Percentiles rank a stretch among this genome's conserved stretches.
Conservation (phyloP, 2,113 vertebrate genomes). For the Laterallus jamaicensis region DNA sequence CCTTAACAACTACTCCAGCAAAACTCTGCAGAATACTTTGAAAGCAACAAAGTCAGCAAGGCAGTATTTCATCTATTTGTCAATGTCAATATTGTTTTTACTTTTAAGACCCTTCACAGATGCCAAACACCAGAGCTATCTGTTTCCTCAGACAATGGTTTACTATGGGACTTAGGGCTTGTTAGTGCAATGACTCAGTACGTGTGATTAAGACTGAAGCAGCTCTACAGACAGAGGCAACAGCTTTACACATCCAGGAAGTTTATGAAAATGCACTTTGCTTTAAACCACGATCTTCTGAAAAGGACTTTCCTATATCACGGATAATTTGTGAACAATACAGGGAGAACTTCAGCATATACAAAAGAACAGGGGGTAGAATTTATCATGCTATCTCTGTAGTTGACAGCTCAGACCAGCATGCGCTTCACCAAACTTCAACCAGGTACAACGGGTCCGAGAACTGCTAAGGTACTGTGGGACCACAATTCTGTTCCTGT, state of each 20-base stretch:
- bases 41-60: slow-evolving; percentile 54
- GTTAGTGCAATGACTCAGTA: slow-evolving; percentile 15
- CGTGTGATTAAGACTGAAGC: neutral
- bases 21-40: slow-evolving; percentile 51
- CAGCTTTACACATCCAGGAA: neutral
- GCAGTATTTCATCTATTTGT: slow-evolving; percentile 21
- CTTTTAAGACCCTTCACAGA: neutral
- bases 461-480: neutral
- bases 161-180: neutral
- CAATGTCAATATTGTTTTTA: slow-evolving; percentile 37
- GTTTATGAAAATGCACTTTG: neutral
- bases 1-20: neutral
- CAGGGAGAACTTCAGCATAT: neutral
- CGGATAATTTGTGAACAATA: neutral
- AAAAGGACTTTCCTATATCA: neutral
- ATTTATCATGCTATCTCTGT: neutral
- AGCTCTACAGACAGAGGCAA: neutral
- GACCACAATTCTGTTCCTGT: neutral
- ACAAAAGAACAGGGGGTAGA: neutral
- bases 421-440: neutral
- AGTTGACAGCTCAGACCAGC: neutral
- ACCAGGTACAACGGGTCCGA: neutral
- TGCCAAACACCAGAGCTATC: neutral
- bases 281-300: neutral
- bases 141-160: slow-evolving; percentile 7